Base-by-base conservation (phyloP, 1,140 invertebrate genomes). In the Aradophagus sp. region DNA sequence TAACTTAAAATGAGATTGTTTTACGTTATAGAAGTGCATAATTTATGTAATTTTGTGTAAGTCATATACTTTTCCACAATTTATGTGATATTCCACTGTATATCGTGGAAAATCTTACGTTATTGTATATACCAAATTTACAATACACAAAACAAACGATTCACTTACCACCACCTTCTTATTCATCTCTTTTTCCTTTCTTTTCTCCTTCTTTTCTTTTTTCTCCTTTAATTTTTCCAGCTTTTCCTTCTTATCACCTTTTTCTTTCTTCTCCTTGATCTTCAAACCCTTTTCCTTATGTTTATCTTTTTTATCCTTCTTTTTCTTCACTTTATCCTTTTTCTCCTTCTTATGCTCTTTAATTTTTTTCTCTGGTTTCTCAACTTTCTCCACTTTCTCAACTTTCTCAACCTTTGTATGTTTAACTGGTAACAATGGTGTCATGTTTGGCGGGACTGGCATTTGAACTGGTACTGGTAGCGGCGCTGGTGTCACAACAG, bases 301-400 rank as follows among this genome's bases (percentile, higher is more conserved):
- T 74, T 91, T 90, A 58, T 91, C 89, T 63, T 93, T 93, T 71
- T 93, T 92, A 47, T 93, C 91, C 73, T 93, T 93, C 75, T 94
- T 93, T 79, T 92, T 92, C 75, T 92, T 93, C 2, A 90, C 84
- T 79, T 91, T 91, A 20, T 91, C 87, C 74, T 91, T 90, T 70
- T 90, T 91, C 52, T 91, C 90, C 39, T 90, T 88, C 80, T 92
- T 92, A 73, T 90, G 89, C 42, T 91, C 88, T 73, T 91, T 91
- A 23, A 89, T 86, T 71, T 92, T 92, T 79, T 90, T 86, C 32
- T 80, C 70, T 73, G 80, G 73, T 76, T 82, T 82, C 38, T 82
- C 79, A 31, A 67, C 50, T 55, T 84, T 83, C 16, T 80, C 78
- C 27, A 10, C 2, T 29, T 29, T 29, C 10, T n/a, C n/a, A n/a